Base-by-base conservation (phyloP, 2,888 invertebrate genomes). In the Megastigmus dorsalis region DNA sequence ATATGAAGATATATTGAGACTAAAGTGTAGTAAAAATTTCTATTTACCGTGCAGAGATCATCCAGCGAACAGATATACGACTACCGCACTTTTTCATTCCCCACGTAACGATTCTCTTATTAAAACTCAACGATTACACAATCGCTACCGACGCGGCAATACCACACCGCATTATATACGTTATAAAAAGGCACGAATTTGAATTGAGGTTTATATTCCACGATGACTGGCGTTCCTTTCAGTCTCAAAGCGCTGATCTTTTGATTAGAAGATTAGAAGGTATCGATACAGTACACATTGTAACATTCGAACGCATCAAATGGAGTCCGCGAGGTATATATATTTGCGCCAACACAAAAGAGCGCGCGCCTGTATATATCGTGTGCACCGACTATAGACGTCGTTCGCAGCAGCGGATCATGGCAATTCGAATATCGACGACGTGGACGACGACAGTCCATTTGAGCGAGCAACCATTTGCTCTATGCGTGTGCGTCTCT, bases 201-300 rank as follows among this genome's bases (percentile, higher is more conserved):
- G 23, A 59, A 65, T 57, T n/a, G 38, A 71, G 48, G 23, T 63
- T 45, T 52, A 52, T 54, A 60, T 60, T 45, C 60, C 28, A 73
- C 43, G 72, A 73, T 73, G 72, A 73, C 52, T 67, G 54, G 66
- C 52, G 43, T 70, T 48, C 23, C 50, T 30, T 72, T 45, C 43
- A 52, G 23, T 13, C 59, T 43, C 33, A 4, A 20, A 57, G 50
- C n/a, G 18, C 41, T 50, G 59, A 73, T 73, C 72, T 30, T 33
- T 72, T 33, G 72, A 72, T 72, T 54, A 57, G 52, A 20, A 60
- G 59, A 67, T 73, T 71, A 71, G 71, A 65, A 71, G 71, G 43
- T 59, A 73, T 67, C 66, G 72, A 73, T 67, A 67, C 15, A n/a
- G 15, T 55, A n/a, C 20, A 41, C 59, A 26, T 28, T 23, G 30